A percentile compares a stretch with the other conserved stretches of the same genome.
phyloP scores from a whole-genome alignment of 2,888 invertebrate species.

The Smittia aterrima region DNA sequence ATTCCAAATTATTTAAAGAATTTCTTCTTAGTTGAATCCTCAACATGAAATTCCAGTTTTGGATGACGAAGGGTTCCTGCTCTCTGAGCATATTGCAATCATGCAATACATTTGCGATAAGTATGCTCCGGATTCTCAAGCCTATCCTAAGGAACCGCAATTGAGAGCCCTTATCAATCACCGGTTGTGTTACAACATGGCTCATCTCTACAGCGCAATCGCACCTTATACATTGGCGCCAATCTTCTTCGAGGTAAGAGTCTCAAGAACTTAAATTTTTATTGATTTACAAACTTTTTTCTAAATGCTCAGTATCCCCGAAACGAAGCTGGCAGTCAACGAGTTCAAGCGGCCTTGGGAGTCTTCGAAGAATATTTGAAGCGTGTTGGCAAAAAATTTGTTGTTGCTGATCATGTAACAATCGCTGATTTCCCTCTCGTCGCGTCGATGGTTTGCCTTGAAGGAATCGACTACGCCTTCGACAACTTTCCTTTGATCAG shows the following conservation, averaged over 20 bases:
- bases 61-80: conserved; percentile 73
- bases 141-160: conserved; percentile 72
- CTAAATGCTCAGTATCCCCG: conserved; percentile 57
- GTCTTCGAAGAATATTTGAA: conserved; percentile 67
- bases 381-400: conserved; percentile 62
- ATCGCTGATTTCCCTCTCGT: conserved; percentile 74
- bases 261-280: not conserved
- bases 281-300: not conserved
- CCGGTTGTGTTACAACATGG: conserved; percentile 73
- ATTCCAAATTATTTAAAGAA: not conserved
- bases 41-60: conserved; percentile 77
- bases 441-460: conserved; percentile 69
- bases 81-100: conserved; percentile 72
- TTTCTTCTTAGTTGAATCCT: conserved; percentile 64
- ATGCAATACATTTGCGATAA: conserved; percentile 71
- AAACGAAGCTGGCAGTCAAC: conserved; percentile 66
- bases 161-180: conserved; percentile 74
- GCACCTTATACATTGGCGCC: conserved; percentile 68
- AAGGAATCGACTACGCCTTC: conserved; percentile 67
- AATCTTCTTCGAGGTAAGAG: conserved; percentile 64
- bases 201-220: conserved; percentile 70
- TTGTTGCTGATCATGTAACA: conserved; percentile 66
- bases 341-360: conserved; percentile 64
- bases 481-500: conserved; percentile 59
- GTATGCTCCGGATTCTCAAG: conserved; percentile 62